Evolutionary conservation across 1,140 invertebrate species (phyloP).

Genomic region (Helicoverpa zea): DNA sequence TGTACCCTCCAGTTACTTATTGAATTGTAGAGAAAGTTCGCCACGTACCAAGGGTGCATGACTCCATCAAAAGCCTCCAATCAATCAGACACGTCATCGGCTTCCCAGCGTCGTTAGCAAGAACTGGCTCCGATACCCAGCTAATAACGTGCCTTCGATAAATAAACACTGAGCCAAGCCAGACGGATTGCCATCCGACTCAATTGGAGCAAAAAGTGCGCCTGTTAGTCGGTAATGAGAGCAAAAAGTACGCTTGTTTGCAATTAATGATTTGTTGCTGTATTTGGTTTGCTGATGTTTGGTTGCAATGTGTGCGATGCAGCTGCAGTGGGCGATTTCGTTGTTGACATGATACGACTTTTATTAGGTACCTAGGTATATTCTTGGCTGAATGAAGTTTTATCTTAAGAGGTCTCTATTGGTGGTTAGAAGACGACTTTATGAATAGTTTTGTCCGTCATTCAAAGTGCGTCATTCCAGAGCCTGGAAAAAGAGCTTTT

Average conservation of each 20-base stretch:
- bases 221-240: not conserved
- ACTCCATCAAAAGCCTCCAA: slow-evolving; percentile 12
- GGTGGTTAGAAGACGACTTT: too few relatives aligned
- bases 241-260: slow-evolving; percentile 15
- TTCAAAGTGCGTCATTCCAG: too few relatives aligned
- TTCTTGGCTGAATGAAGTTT: too few relatives aligned
- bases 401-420: too few relatives aligned
- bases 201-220: slow-evolving; percentile 37
- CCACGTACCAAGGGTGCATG: not conserved
- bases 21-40: not conserved
- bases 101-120: slow-evolving; percentile 25
- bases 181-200: slow-evolving; percentile 26
- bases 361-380: too few relatives aligned
- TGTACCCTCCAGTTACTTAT: too few relatives aligned
- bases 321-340: not conserved
- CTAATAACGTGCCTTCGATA: slow-evolving; percentile 13
- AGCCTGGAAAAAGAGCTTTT: too few relatives aligned
- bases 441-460: too few relatives aligned
- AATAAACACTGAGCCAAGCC: slow-evolving; percentile 17
- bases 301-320: not conserved
- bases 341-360: too few relatives aligned
- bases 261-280: slow-evolving; percentile 9
- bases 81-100: slow-evolving; percentile 31
- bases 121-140: slow-evolving; percentile 28
- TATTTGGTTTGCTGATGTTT: slow-evolving; percentile 1